Evolutionary conservation across 2,797 vertebrate species (phyloP), one percentile per base, ranked within the genome.

Genomic region (Pangasius macronema): DNA sequence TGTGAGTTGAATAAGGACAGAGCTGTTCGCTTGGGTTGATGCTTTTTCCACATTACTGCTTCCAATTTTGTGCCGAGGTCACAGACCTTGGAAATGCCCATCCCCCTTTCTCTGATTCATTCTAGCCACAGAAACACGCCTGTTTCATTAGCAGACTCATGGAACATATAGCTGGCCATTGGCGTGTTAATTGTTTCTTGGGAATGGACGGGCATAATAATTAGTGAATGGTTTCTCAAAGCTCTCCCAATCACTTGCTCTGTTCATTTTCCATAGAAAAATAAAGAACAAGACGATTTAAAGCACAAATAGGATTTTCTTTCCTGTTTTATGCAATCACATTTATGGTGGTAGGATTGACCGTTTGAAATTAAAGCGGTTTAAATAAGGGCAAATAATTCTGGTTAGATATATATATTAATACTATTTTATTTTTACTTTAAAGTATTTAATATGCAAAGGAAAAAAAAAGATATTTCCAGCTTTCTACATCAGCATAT

Each of bases 101-200:
- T 80, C 87, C 83, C 83, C 83, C 70, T 55, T 49, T 63, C 68
- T 51, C 27, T 81, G 55, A 30, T 88, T 39, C 11, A 57, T 85
- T 49, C 24, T 76, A 49, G 55, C 36, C 51, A 75, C 83, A 73
- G 30, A 39, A 70, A 70, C 33, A 72, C 3, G 46, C n/a, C 61
- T 13, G 13, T 39, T 81, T 61, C 36, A 72, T 87, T 72, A 85
- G 53, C 20, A 39, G 33, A 39, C 75, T 51, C 53, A 10, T 81
- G n/a, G n/a, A 33, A 10, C 39, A 59, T 70, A 16, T 57, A 51
- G 9, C 13, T 1, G 11, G 86, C 46, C 49, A 36, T 59, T 57
- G 36, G 5, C 8, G 22, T 87, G 59, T 14, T 63, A 46, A 82
- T 2, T 4, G 5, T 84, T 27, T 82, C 57, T 42, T 24, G 53